These are phyloP conservation scores for Drosophila takahashii DNA, from an alignment of 1,140 invertebrate genomes.

Conservation along the genomic window DNA sequence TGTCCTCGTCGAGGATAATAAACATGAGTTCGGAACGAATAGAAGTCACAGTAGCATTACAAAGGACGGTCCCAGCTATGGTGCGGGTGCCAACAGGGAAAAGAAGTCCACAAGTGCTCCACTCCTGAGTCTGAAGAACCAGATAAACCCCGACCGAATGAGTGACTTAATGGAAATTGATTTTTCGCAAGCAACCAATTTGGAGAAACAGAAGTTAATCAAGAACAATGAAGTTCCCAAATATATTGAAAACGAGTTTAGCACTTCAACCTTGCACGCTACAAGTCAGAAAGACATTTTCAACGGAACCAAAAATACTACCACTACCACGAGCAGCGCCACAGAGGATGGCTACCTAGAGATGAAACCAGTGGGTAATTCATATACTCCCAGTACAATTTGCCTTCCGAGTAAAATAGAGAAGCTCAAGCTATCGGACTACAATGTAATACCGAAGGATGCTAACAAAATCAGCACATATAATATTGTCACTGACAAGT, in stretches of 20 bases:
- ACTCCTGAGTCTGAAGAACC: constrained; percentile 86
- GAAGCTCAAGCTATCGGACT: constrained; percentile 36
- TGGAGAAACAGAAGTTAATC: constrained; percentile 32
- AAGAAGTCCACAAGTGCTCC: constrained; percentile 88
- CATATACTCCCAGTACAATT: constrained; percentile 10
- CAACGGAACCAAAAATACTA: constrained; percentile 25
- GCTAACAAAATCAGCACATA: constrained; percentile 23
- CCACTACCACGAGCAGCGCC: constrained; percentile 4
- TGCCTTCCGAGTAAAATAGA: constrained; percentile 47
- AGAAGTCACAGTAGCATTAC: constrained; percentile 68
- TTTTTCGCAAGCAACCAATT: constrained; percentile 86
- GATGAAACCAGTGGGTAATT: constrained; percentile 84
- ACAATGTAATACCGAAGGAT: constrained; percentile 2
- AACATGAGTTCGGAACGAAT: constrained; percentile 45
- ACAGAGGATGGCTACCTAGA: constrained; percentile 82
- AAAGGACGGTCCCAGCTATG: constrained; percentile 18
- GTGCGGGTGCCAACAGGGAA: constrained; percentile 26
- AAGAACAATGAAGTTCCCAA: constrained; percentile 36
- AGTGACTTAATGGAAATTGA: constrained; percentile 93
- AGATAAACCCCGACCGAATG: constrained; percentile 88
- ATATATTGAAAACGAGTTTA: constrained; percentile 25
- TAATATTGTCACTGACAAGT: constrained; percentile 17
- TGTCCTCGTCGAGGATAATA: constrained; percentile 55
- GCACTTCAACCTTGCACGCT: constrained; percentile 42
- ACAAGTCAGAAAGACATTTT: constrained; percentile 35